Conservation (phyloP, 2,113 vertebrate genomes). For the Mormoops blainvillei region DNA sequence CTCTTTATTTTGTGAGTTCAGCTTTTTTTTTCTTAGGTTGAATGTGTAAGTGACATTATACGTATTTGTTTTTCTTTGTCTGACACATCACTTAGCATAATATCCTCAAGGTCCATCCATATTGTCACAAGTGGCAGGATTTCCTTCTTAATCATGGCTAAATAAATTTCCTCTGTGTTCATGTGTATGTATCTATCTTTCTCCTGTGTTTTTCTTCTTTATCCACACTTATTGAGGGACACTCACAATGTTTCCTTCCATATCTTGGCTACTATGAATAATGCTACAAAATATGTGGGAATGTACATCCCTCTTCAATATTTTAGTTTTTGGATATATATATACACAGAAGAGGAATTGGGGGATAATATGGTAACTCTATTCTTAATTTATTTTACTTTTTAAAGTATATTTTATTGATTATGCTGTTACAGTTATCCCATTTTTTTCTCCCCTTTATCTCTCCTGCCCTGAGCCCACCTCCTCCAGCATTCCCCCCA, state of each 20-base stretch:
- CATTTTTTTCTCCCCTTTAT: too few species aligned
- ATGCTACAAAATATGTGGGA: background rate
- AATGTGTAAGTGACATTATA: background rate
- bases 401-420: too few species aligned
- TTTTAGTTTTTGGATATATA: background rate
- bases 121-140: background rate
- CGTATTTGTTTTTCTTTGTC: background rate
- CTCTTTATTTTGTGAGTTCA: background rate
- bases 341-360: background rate
- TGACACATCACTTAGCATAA: background rate
- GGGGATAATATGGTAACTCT: background rate
- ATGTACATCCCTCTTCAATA: background rate
- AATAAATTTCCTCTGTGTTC: background rate
- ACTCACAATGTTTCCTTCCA: background rate
- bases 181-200: background rate
- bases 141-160: background rate
- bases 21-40: background rate
- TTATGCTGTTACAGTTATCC: too few species aligned
- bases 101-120: background rate
- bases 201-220: background rate
- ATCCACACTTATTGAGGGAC: background rate
- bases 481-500: too few species aligned
- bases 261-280: background rate
- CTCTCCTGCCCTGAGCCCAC: too few species aligned
- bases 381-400: background rate